Base-by-base conservation (phyloP, 2,797 vertebrate species). In the Liparis tanakae region DNA sequence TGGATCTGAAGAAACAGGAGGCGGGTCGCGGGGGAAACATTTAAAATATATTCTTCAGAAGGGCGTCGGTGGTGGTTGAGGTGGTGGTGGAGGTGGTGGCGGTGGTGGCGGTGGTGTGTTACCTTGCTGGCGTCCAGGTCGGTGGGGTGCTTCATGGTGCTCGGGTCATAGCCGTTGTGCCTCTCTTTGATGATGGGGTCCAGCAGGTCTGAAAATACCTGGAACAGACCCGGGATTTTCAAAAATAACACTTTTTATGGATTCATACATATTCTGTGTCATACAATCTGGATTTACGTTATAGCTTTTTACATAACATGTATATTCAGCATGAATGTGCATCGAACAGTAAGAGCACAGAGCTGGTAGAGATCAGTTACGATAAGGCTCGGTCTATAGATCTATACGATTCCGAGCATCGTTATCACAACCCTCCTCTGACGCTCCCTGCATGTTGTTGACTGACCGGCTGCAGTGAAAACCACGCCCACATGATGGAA, bases 81-180 rank as follows among this genome's bases (percentile, higher is more conserved):
- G 25, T 30, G 25, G 25, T 4, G 25, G 25, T 4, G 25, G 25
- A 2, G 25, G 25, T 30, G 25, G 25, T 30, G 25, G 25, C 25
- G 25, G 25, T 4, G 25, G 25, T 30, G 25, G 25, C 4, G 25
- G 25, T 2, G 25, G 25, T 30, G 25, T 10, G 8, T 1, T 88
- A 98, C 98, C 96, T 99, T 99, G 85, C 89, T 94, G 81, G 95
- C 69, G 0, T 99, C 97, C 89, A 99, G 92, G 86, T 99, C 97
- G 5, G 98, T 99, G 78, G 89, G 72, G 41, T 99, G 98, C 60
- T 93, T 99, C 98, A 99, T 99, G 70, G n/a, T 90, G 25, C 48
- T 68, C 3, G 96, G 95, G 79, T 99, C 95, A 61, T 99, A 99
- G 51, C 98, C 98, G 0, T 99, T 99, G 91, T 99, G 98, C 66